Evolutionary conservation across 2,888 invertebrate genomes (phyloP).

Genomic region (Andrena dorsata): DNA sequence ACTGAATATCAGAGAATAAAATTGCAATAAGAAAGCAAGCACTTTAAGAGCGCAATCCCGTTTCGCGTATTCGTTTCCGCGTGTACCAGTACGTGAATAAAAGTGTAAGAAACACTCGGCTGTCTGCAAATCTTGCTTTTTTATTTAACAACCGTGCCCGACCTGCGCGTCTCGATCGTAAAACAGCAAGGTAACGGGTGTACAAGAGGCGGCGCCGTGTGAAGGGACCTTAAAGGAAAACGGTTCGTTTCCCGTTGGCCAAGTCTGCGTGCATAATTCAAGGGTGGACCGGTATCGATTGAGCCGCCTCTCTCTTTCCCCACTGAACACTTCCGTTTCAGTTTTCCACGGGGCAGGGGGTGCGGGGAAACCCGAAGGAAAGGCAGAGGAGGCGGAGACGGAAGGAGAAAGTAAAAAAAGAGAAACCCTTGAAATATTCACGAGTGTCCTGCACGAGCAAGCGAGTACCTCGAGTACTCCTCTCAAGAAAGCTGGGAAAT

Average conservation of each 20-base stretch:
- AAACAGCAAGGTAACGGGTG: slow-evolving; percentile 16
- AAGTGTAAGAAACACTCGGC: background rate
- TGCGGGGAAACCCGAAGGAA: slow-evolving; percentile 4
- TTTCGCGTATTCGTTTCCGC: background rate
- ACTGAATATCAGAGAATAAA: background rate
- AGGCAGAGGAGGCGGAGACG: background rate
- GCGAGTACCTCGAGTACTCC: slow-evolving; percentile 2
- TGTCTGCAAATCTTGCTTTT: background rate
- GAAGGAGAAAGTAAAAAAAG: background rate
- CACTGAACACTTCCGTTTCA: slow-evolving; percentile 51
- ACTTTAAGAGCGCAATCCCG: background rate
- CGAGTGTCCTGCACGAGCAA: slow-evolving; percentile 33
- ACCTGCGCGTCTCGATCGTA: background rate
- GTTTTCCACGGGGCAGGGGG: slow-evolving; percentile 22
- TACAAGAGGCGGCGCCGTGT: slow-evolving; percentile 22
- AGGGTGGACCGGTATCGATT: slow-evolving; percentile 71
- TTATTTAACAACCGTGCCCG: background rate
- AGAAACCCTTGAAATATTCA: slow-evolving; percentile 56
- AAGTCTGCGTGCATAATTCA: slow-evolving; percentile 72
- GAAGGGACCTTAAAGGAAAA: slow-evolving; percentile 57
- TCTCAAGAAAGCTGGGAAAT: slow-evolving; percentile 22
- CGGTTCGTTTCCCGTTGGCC: slow-evolving; percentile 63
- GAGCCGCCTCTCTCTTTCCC: slow-evolving; percentile 47
- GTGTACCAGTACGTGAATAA: background rate
- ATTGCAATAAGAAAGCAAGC: background rate